These are phyloP conservation scores for Dreissena polymorpha DNA, from an alignment of 1,140 invertebrate species.

Conservation along the genomic window DNA sequence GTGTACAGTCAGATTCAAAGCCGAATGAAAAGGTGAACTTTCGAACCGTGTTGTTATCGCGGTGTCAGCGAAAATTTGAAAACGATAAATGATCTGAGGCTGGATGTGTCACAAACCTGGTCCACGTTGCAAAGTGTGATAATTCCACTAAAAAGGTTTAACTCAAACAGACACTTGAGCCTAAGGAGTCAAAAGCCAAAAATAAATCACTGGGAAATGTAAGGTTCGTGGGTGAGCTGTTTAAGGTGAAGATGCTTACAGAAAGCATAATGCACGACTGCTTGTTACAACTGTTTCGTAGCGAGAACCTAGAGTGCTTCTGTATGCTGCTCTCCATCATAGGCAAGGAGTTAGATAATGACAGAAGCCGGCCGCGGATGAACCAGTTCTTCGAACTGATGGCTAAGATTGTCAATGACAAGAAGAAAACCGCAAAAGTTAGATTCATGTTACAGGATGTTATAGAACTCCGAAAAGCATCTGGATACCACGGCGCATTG, in stretches of 20 bases:
- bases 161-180: constrained; percentile 83
- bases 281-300: constrained; percentile 87
- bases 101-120: constrained; percentile 63
- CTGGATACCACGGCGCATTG: constrained; percentile 93
- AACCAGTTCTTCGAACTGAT: constrained; percentile 86
- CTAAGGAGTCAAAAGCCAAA: constrained; percentile 88
- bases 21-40: constrained; percentile 85
- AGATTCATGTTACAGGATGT: constrained; percentile 98
- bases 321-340: constrained; percentile 95
- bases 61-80: constrained; percentile 94
- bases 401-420: constrained; percentile 77
- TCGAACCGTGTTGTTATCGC: constrained; percentile 89
- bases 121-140: constrained; percentile 67
- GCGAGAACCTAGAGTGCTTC: constrained; percentile 90
- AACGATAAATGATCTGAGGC: constrained; percentile 85
- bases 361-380: constrained; percentile 76
- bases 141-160: constrained; percentile 56
- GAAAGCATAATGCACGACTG: constrained; percentile 94
- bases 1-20: constrained; percentile 70
- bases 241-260: constrained; percentile 94
- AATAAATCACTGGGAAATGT: constrained; percentile 93
- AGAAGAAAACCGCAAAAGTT: constrained; percentile 87
- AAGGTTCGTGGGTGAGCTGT: constrained; percentile 94
- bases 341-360: constrained; percentile 90
- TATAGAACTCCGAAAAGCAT: constrained; percentile 90